Conservation (phyloP, 1,140 invertebrate genomes). For the Halictus rubicundus region DNA sequence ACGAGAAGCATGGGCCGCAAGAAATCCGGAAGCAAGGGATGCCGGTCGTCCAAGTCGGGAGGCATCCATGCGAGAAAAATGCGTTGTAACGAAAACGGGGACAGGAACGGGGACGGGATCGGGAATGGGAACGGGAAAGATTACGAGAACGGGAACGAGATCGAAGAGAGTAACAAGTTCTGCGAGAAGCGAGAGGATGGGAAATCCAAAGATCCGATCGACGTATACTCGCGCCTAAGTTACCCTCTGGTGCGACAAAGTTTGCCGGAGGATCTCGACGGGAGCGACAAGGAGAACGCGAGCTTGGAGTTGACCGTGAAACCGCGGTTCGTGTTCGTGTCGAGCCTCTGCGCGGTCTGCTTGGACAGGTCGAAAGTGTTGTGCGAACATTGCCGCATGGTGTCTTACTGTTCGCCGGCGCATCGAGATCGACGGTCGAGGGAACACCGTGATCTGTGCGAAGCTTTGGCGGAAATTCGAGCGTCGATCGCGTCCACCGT, state of each 20-base stretch:
- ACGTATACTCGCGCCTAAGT: slow-evolving; percentile 60
- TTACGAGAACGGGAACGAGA: no score
- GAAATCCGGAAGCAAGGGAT: slow-evolving; percentile 19
- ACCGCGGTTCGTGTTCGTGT: slow-evolving; percentile 70
- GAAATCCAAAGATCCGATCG: slow-evolving; percentile 33
- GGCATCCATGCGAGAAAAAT: background rate
- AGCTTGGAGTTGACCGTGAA: slow-evolving; percentile 70
- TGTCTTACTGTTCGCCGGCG: slow-evolving; percentile 80
- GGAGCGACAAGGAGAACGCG: slow-evolving; percentile 64
- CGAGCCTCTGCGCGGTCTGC: slow-evolving; percentile 77
- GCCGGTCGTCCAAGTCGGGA: background rate
- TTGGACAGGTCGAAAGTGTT: slow-evolving; percentile 59
- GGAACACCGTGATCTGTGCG: slow-evolving; percentile 79
- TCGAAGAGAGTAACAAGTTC: no score
- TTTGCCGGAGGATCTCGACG: background rate
- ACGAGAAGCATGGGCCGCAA: slow-evolving; percentile 52
- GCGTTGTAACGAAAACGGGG: background rate
- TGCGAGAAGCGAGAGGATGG: background rate
- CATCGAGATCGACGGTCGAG: slow-evolving; percentile 78
- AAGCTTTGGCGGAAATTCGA: slow-evolving; percentile 62
- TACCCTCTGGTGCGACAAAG: slow-evolving; percentile 32
- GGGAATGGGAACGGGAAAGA: no score
- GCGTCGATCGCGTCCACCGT: slow-evolving; percentile 40
- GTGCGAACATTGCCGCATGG: slow-evolving; percentile 80
- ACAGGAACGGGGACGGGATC: no score